Conservation (phyloP, 2,113 vertebrate genomes). For the Corythornis cristatus region DNA sequence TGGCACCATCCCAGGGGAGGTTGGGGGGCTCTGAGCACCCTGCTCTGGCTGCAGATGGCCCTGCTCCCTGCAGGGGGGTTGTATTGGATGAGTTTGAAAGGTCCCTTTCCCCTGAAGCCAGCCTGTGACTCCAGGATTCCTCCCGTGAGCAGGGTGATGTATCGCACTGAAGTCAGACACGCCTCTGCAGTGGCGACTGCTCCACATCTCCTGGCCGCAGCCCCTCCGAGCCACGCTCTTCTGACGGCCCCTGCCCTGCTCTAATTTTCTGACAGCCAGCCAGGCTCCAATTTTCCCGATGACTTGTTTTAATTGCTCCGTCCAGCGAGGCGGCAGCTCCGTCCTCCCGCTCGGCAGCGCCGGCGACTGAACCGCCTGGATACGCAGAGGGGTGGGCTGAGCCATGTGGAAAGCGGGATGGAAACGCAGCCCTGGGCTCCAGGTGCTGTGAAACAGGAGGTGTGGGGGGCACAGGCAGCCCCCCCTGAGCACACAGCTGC, state of each 20-base stretch:
- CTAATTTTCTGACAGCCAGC: neutral
- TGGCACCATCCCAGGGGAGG: neutral
- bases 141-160: neutral
- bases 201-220: accelerated
- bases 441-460: accelerated
- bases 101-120: neutral
- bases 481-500: neutral
- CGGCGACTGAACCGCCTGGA: accelerated
- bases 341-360: neutral
- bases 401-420: neutral
- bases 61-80: neutral
- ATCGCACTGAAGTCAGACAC: neutral
- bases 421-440: neutral
- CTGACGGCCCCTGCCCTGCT: neutral
- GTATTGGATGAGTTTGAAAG: neutral
- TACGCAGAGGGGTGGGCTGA: neutral
- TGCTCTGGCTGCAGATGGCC: neutral
- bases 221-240: accelerated
- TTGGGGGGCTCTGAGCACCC: neutral
- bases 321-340: neutral
- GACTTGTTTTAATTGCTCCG: neutral
- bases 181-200: accelerated
- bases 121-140: too few species aligned
- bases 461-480: accelerated
- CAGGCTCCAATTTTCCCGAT: neutral